Conservation (phyloP, 2,888 invertebrate species). For the Drosophila parthenogenetica region DNA sequence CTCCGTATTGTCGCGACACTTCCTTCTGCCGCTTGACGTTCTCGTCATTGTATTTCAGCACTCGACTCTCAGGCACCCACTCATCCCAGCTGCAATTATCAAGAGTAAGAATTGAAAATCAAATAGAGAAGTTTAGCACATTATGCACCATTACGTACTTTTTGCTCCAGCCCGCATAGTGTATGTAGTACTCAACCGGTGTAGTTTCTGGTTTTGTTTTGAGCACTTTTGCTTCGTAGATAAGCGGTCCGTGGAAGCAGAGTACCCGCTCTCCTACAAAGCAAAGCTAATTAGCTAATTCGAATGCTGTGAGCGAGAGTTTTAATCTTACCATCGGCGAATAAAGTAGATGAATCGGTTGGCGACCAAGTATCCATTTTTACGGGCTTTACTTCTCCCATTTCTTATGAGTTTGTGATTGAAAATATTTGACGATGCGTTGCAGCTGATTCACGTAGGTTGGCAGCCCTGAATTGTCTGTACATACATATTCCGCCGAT, state of each 20-base stretch:
- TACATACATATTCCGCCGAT: conserved; percentile 17
- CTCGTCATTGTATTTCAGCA: conserved; percentile 95
- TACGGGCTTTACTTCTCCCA: conserved; percentile 68
- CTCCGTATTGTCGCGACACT: conserved; percentile 86
- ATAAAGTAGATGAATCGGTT: conserved; percentile 81
- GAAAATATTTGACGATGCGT: conserved; percentile 72
- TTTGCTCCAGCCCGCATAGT: conserved; percentile 99
- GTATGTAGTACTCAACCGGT: conserved; percentile 95
- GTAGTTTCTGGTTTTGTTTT: conserved; percentile 94
- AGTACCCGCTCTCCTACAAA: conserved; percentile 93
- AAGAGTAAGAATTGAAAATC: conserved; percentile 61
- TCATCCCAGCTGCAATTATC: conserved; percentile 90
- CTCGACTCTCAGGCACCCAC: conserved; percentile 96
- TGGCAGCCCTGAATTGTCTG: conserved; percentile 37
- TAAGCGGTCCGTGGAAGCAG: conserved; percentile 97
- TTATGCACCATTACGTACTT: conserved; percentile 92
- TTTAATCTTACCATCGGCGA: conserved; percentile 88
- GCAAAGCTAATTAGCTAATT: neutral
- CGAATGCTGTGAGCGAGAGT: neutral
- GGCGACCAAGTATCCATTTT: conserved; percentile 62
- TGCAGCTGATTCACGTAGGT: conserved; percentile 37
- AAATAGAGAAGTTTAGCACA: neutral
- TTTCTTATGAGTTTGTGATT: conserved; percentile 42
- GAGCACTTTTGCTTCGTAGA: conserved; percentile 98
- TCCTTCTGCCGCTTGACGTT: conserved; percentile 95